Evolutionary conservation across 2,797 vertebrate genomes (phyloP).

Genomic region (Calcarius lapponicus): DNA sequence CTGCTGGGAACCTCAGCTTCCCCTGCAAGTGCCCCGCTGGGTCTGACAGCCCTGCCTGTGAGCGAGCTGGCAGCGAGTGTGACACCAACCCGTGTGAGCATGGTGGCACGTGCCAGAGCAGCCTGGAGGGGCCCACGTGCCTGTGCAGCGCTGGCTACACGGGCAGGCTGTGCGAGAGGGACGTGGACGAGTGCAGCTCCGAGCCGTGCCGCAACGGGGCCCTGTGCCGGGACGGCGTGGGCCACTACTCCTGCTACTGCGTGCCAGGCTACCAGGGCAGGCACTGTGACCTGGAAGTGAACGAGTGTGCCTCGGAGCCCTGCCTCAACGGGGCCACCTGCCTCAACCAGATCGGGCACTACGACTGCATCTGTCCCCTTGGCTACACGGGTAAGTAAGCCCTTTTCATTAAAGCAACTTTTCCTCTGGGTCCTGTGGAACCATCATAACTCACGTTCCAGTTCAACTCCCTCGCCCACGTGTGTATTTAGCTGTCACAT

Average conservation of each 20-base stretch:
- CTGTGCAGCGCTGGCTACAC: constrained; percentile 73
- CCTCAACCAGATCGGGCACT: constrained; percentile 83
- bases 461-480: neutral
- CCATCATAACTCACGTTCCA: neutral
- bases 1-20: constrained; percentile 57
- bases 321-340: constrained; percentile 86
- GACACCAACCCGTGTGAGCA: constrained; percentile 67
- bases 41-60: constrained; percentile 57
- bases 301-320: constrained; percentile 88
- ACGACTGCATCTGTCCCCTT: constrained; percentile 81
- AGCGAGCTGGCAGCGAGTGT: constrained; percentile 39
- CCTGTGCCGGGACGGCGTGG: constrained; percentile 76
- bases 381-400: constrained; percentile 87
- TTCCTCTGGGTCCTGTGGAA: neutral
- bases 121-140: constrained; percentile 61
- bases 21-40: constrained; percentile 75
- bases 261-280: constrained; percentile 91
- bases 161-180: constrained; percentile 75
- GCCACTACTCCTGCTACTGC: constrained; percentile 87
- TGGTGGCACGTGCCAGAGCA: constrained; percentile 63
- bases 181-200: constrained; percentile 78
- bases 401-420: neutral
- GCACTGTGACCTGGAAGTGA: constrained; percentile 89
- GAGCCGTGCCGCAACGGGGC: constrained; percentile 88
- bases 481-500: neutral